These are phyloP conservation scores for Leuciscus idus DNA, from an alignment of 2,113 vertebrate species.

Conservation along the genomic window DNA sequence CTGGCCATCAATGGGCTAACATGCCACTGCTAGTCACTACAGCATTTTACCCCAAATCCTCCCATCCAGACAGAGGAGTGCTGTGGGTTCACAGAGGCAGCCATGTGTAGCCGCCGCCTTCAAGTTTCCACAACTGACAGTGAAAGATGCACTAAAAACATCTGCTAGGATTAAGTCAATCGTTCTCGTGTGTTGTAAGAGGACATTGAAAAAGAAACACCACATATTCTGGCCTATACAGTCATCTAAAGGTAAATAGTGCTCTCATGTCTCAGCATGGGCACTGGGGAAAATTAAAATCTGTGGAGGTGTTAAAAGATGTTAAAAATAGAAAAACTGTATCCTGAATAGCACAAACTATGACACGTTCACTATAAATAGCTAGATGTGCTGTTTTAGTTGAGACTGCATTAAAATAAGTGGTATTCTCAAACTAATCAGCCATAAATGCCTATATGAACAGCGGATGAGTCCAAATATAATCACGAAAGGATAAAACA, in stretches of 20 bases:
- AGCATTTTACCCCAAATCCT: background rate
- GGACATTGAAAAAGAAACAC: constrained; percentile 7
- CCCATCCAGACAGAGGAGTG: constrained; percentile 55
- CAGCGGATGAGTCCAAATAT: background rate
- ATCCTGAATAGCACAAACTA: constrained; percentile 11
- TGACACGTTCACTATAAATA: constrained; percentile 8
- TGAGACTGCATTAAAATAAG: background rate
- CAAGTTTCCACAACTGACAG: constrained; percentile 64
- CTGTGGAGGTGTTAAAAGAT: constrained; percentile 16
- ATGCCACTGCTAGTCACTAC: constrained; percentile 70
- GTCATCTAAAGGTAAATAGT: constrained; percentile 5
- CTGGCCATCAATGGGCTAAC: constrained; percentile 64
- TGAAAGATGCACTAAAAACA: constrained; percentile 58
- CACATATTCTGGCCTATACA: constrained; percentile 5
- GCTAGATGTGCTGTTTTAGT: background rate
- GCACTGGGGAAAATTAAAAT: background rate
- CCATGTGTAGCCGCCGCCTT: constrained; percentile 63
- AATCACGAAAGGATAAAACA: background rate
- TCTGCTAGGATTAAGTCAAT: constrained; percentile 62
- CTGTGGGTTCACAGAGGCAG: constrained; percentile 64
- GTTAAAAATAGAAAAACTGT: constrained; percentile 23
- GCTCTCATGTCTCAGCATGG: constrained; percentile 19
- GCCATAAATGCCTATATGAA: background rate
- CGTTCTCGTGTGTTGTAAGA: constrained; percentile 26
- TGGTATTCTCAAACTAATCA: constrained; percentile 25